A percentile compares a stretch with the other conserved stretches of the same genome.
These are phyloP conservation scores for Agraylea sexmaculata DNA, from an alignment of 1,140 invertebrate genomes.

Conservation along the genomic window DNA sequence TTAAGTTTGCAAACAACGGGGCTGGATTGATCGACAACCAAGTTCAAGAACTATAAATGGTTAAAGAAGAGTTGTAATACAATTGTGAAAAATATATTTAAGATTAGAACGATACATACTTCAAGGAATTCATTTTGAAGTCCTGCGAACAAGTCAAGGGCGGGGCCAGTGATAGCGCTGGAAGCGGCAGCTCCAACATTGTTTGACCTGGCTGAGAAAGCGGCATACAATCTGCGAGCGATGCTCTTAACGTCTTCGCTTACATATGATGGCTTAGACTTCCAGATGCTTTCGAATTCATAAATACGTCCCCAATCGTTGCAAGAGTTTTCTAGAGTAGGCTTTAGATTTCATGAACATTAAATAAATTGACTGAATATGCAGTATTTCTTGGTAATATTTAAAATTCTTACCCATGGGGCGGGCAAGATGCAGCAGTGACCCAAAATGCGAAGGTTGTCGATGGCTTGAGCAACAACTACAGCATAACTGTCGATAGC, in stretches of 20 bases:
- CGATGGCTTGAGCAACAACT: conserved; percentile 17
- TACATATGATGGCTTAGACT: background rate
- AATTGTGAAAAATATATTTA: no score
- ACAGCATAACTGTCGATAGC: conserved; percentile 18
- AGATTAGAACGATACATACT: conserved; percentile 16
- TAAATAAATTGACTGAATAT: background rate
- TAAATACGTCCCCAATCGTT: conserved; percentile 19
- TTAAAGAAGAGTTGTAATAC: no score
- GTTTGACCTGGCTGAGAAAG: conserved; percentile 17
- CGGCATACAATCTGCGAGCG: conserved; percentile 14
- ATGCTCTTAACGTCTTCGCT: conserved; percentile 4
- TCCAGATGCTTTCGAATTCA: conserved; percentile 17
- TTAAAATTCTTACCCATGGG: conserved; percentile 16
- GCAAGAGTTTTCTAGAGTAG: conserved; percentile 19
- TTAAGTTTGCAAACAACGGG: conserved; percentile 5
- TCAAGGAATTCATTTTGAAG: conserved; percentile 8
- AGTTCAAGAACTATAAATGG: conserved; percentile 14
- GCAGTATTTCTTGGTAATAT: background rate
- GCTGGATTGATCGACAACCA: conserved; percentile 2
- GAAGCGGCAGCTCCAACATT: conserved; percentile 20
- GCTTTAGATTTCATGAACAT: conserved; percentile 7
- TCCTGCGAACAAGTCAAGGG: conserved; percentile 9
- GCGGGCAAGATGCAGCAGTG: conserved; percentile 17
- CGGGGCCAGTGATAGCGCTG: conserved; percentile 13
- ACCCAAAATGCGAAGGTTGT: conserved; percentile 19